A percentile compares a stretch with the other conserved stretches of the same genome.
Evolutionary conservation across 1,140 invertebrate genomes (phyloP).

Genomic region (Drosophila elegans): DNA sequence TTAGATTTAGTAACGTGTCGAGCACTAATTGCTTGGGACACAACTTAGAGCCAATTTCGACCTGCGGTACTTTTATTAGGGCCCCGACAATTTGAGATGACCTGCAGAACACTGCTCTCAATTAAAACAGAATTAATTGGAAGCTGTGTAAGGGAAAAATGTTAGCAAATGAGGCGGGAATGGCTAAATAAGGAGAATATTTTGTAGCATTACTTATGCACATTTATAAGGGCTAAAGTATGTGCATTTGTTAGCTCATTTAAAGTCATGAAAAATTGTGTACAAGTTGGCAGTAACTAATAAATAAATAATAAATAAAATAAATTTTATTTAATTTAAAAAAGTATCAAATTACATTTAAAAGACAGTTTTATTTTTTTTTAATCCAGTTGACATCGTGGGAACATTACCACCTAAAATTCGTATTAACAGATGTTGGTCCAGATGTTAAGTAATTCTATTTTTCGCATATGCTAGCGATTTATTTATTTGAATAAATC

Average conservation of each 20-base stretch:
- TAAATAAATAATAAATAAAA: background rate
- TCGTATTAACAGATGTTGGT: slow-evolving; percentile 9
- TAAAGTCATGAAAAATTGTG: slow-evolving; percentile 14
- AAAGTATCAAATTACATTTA: background rate
- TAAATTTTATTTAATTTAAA: background rate
- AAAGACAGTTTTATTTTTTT: background rate
- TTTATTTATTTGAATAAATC: slow-evolving; percentile 36
- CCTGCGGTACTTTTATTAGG: background rate
- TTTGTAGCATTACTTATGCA: slow-evolving; percentile 27
- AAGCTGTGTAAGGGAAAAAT: slow-evolving; percentile 11
- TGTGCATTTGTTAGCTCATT: slow-evolving; percentile 8
- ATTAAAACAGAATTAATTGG: slow-evolving; percentile 23
- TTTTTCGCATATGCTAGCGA: slow-evolving; percentile 62
- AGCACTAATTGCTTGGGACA: slow-evolving; percentile 39
- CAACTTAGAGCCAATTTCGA: slow-evolving; percentile 1
- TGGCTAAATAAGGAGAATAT: slow-evolving; percentile 36
- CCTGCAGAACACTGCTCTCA: slow-evolving; percentile 32
- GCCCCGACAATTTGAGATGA: slow-evolving; percentile 6
- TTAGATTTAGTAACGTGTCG: slow-evolving; percentile 41
- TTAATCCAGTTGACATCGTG: slow-evolving; percentile 5
- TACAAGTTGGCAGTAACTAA: slow-evolving; percentile 1
- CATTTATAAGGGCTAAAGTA: slow-evolving; percentile 2
- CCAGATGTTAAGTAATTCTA: slow-evolving; percentile 25
- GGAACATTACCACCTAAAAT: background rate
- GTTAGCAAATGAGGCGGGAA: slow-evolving; percentile 30